Evolutionary conservation across 2,888 invertebrate species (phyloP).

Genomic region (Euzetes globulus): DNA sequence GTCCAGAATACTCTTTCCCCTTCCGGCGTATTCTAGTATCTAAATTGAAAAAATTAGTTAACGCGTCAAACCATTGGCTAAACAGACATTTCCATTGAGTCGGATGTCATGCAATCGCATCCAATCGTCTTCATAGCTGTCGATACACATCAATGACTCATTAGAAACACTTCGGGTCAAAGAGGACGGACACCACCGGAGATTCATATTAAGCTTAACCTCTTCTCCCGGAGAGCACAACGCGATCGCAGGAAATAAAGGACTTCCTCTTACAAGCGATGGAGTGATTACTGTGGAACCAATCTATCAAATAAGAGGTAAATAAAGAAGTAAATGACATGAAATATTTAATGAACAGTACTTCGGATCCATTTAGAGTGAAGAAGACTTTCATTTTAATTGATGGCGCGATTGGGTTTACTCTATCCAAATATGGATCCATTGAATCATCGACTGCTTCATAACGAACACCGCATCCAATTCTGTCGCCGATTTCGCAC

Average conservation of each 20-base stretch:
- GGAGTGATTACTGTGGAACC: constrained; percentile 36
- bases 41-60: constrained; percentile 40
- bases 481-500: constrained; percentile 48
- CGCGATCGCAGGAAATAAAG: constrained; percentile 49
- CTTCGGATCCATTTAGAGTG: constrained; percentile 51
- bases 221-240: constrained; percentile 50
- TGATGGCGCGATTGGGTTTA: background rate
- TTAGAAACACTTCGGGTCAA: constrained; percentile 43
- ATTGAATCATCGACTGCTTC: constrained; percentile 37
- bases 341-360: constrained; percentile 38
- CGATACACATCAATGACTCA: constrained; percentile 51
- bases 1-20: constrained; percentile 52
- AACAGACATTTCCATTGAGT: constrained; percentile 47
- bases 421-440: background rate
- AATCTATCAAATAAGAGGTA: constrained; percentile 39
- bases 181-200: constrained; percentile 46
- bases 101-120: constrained; percentile 50
- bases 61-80: background rate
- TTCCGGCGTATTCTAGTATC: constrained; percentile 51
- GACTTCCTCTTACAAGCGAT: constrained; percentile 43
- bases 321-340: background rate
- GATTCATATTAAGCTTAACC: constrained; percentile 46
- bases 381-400: constrained; percentile 46
- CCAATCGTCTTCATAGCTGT: constrained; percentile 53
- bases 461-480: constrained; percentile 50